Base-by-base conservation (phyloP, 1,140 invertebrate species). In the Agrilus planipennis region DNA sequence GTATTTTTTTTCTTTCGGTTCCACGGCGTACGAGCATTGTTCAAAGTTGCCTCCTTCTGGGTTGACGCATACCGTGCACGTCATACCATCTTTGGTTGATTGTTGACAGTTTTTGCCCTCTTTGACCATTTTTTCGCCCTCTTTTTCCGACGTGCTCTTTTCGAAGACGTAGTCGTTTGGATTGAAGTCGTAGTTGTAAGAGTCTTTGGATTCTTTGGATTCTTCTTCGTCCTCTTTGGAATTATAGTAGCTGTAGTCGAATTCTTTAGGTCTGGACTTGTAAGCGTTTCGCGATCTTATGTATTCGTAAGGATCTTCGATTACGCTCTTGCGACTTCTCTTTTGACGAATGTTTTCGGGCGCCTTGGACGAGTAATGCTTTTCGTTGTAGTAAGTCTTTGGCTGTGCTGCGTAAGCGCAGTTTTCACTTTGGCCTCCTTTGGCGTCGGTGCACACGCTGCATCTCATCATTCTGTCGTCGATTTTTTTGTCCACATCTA, bases 1-100 rank as follows among this genome's bases (percentile, higher is more conserved):
- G 54, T 81, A 82, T 47, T 77, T 67, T 47, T 81, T 77, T 41
- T 77, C 76, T 47, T 76, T 73, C 0, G 80, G 79, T 46, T 75
- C 70, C 12, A 74, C 71, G 2, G 70, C 69, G 57, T 81, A 83
- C 0, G 73, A 74, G 50, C 80, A 83, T 21, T 75, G 74, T 61
- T 84, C 77, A 41, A 72, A 82, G 42, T 76, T 77, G 4, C 72
- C 77, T 14, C 77, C 77, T 55, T 77, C 73, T 0, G 72, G 66
- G 51, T 82, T 70, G 47, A 73, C 72, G 50, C 81, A 84, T 2
- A 76, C 60, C 25, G 66, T 75, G 49, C 81, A 84, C 4, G 65
- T 71, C 65, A 77, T 73, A 9, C 70, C 71, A 47, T 75, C 72
- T 51, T 68, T 77, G 34, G 69, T 57, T 0, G 77, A 64, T 55